Conservation (phyloP, 2,113 vertebrate species). For the Nycticebus coucang region DNA sequence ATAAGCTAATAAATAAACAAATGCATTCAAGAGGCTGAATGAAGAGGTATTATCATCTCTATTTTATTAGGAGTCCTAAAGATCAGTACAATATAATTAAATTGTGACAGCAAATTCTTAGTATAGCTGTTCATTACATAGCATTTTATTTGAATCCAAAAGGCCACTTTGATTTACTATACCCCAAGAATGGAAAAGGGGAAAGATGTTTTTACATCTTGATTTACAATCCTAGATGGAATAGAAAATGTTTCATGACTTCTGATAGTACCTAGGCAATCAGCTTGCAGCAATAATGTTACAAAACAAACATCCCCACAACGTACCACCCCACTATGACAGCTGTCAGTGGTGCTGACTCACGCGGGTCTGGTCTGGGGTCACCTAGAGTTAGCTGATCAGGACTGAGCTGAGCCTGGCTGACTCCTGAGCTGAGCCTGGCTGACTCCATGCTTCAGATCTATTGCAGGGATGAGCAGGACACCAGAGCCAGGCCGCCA, state of each 20-base stretch:
- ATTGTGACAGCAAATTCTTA: neutral
- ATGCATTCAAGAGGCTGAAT: slow-evolving; percentile 30
- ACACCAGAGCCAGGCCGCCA: neutral
- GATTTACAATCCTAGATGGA: neutral
- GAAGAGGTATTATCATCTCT: neutral
- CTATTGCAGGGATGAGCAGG: neutral
- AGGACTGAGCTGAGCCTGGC: neutral
- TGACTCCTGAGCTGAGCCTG: neutral
- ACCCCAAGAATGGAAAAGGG: neutral
- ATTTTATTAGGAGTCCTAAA: neutral
- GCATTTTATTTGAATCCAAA: neutral
- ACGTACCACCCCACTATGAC: neutral
- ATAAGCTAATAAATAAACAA: neutral
- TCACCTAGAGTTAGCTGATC: neutral
- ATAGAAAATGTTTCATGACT: neutral
- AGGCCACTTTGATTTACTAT: neutral
- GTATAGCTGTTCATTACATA: neutral
- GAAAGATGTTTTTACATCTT: neutral
- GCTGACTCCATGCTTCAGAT: neutral
- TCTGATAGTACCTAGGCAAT: neutral
- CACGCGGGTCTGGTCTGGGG: too few species aligned
- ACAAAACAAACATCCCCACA: neutral
- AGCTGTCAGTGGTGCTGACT: neutral
- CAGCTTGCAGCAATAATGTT: neutral
- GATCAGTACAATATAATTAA: neutral